Base-by-base conservation (phyloP, 2,113 vertebrate species). In the Brevimyrus niger region DNA sequence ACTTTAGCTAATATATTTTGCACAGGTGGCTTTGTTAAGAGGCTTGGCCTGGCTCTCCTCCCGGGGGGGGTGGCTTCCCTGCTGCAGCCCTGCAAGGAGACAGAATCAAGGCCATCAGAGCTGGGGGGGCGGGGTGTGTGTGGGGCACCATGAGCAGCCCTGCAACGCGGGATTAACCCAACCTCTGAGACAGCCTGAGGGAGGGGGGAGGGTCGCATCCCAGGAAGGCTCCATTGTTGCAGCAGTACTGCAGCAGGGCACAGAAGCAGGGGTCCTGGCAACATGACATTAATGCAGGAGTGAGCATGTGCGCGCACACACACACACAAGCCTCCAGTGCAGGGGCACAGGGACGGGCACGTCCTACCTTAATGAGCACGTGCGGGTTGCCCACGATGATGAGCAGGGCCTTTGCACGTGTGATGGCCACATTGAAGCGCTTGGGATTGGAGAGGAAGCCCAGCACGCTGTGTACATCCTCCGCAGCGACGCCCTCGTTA, bases 371-470 rank as follows among this genome's bases (percentile, higher is more conserved):
- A 50, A 96, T 94, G 11, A 99, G 97, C 83, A 98, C 61, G 0
- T 99, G 97, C 19, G 98, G 98, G 92, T 99, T 98, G 90, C 98
- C 98, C 48, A 99, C 91, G 0, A 99, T 89, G 9, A 99, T 91
- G 86, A 99, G 95, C 93, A 99, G 94, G 87, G 98, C 98, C 94
- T 98, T 99, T 84, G 98, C 90, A 90, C 98, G 96, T 10, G 98
- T 99, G 93, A 99, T 90, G 4, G 98, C 98, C 35, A 99, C 98
- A 0, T 98, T 99, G 92, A 99, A 99, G 89, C 98, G 97, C 91
- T 98, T 99, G 1, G 97, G 96, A 92, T 98, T 97, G 86, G 95
- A 92, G 42, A 99, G 94, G 91, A 99, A 99, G 84, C 98, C 97
- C 90, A 99, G 94, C 1, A 51, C 89, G 1, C 89, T 92, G 51